Base-by-base conservation (phyloP, 1,140 invertebrate species). In the Sarcophaga bullata region DNA sequence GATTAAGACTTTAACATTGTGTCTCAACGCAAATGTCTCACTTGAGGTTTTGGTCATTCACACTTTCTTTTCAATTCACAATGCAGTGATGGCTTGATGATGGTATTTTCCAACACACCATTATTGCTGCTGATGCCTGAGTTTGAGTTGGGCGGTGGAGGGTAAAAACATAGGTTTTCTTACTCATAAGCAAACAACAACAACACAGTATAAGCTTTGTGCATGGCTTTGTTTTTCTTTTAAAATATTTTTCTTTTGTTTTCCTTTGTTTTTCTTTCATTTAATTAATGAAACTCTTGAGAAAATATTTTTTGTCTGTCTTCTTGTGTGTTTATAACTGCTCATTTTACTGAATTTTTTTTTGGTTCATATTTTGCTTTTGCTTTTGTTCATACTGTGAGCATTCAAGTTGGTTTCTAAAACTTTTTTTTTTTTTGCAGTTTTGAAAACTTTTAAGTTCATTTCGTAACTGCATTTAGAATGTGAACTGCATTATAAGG, bases 41-140 rank as follows among this genome's bases (percentile, higher is more conserved):
- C 62, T 19, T 68, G 62, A 19, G 62, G 62, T 68, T 68, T 78
- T 78, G 75, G 75, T 78, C 75, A 78, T 78, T 78, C 75, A 78
- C 75, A 78, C 75, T 78, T 78, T 78, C 46, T 75, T 75, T 73
- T 75, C 73, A 47, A 17, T 75, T 47, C 47, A 47, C 13, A 11
- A 6, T 72, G 62, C 62, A 72, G 0, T 72, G 9, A 8, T 50
- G n/a, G 13, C 46, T 17, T 76, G 25, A 37, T 37, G 25, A 37
- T 37, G 25, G 4, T 37, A 37, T 37, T 37, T 37, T 37, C 1
- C 25, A 2, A 4, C 25, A 37, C 25, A 2, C 25, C n/a, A n/a
- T n/a, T 37, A 37, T n/a, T 68, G 6, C n/a, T 17, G 11, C n/a
- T 68, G 25, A 25, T 19, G 54, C n/a, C 54, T 68, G n/a, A n/a